Evolutionary conservation across 2,888 invertebrate species (phyloP).

Genomic region (Torymus texanus): DNA sequence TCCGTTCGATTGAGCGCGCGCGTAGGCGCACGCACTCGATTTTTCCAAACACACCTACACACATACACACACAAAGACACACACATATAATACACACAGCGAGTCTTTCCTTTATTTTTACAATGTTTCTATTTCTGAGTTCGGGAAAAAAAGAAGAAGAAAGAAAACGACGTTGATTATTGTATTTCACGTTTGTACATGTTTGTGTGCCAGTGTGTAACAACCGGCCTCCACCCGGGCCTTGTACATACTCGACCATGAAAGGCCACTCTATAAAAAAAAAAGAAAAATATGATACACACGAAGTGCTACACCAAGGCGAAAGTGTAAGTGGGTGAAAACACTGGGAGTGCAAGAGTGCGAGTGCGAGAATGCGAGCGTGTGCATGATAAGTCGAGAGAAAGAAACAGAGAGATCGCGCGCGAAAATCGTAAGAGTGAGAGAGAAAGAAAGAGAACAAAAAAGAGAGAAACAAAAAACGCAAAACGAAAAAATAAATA

Average conservation of each 20-base stretch:
- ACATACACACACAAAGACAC: too few species aligned
- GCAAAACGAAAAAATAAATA: constrained; percentile 58
- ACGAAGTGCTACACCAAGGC: constrained; percentile 66
- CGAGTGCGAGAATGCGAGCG: constrained; percentile 51
- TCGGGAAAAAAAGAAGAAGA: constrained; percentile 33
- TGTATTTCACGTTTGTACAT: constrained; percentile 67
- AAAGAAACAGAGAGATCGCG: constrained; percentile 49
- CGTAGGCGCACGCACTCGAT: not conserved
- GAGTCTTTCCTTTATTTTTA: too few species aligned
- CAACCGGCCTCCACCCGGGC: constrained; percentile 65
- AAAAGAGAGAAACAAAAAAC: constrained; percentile 56
- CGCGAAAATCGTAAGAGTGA: constrained; percentile 42
- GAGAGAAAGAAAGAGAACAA: constrained; percentile 46
- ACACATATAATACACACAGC: too few species aligned
- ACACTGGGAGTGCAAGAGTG: constrained; percentile 53
- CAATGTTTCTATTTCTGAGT: too few species aligned
- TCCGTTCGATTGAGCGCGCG: constrained; percentile 33
- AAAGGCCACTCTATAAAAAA: constrained; percentile 63
- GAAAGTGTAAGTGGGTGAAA: constrained; percentile 57
- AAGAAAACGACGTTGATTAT: constrained; percentile 60
- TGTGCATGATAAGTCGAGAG: constrained; percentile 52
- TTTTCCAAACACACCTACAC: too few species aligned
- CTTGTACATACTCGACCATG: constrained; percentile 67
- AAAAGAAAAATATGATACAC: constrained; percentile 61
- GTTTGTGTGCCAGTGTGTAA: constrained; percentile 70